Evolutionary conservation across 2,797 vertebrate species (phyloP).

Genomic region (Diplodus sargus): DNA sequence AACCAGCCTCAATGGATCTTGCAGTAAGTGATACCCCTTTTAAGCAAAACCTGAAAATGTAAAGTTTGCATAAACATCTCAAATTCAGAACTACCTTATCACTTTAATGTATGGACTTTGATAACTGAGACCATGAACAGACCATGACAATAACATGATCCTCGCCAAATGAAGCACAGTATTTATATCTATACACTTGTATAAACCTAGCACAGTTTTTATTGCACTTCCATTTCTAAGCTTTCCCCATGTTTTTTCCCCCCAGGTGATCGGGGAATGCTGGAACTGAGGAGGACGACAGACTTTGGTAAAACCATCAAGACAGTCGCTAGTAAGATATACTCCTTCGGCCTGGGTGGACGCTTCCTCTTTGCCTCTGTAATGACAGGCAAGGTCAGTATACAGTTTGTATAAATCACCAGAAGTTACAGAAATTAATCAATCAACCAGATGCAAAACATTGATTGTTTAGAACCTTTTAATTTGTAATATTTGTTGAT

Average conservation of each 20-base stretch:
- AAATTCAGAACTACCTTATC: no score
- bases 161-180: neutral
- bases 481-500: neutral
- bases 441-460: neutral
- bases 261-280: constrained; percentile 88
- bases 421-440: constrained; percentile 14
- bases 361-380: constrained; percentile 96
- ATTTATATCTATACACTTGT: neutral
- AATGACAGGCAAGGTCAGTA: constrained; percentile 90
- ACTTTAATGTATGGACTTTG: no score
- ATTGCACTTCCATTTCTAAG: neutral
- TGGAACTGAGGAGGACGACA: constrained; percentile 88
- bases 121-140: no score
- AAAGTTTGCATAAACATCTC: neutral
- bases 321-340: constrained; percentile 89
- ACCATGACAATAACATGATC: neutral
- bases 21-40: constrained; percentile 88
- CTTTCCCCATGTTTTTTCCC: neutral
- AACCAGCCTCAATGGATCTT: constrained; percentile 89
- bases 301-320: constrained; percentile 89
- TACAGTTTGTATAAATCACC: neutral
- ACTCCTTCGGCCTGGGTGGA: constrained; percentile 93
- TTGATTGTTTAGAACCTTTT: constrained; percentile 5
- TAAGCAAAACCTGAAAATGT: constrained; percentile 19
- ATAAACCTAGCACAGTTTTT: neutral